These are phyloP conservation scores for Pristionchus exspectatus DNA, from an alignment of 2,888 invertebrate genomes.

Conservation along the genomic window DNA sequence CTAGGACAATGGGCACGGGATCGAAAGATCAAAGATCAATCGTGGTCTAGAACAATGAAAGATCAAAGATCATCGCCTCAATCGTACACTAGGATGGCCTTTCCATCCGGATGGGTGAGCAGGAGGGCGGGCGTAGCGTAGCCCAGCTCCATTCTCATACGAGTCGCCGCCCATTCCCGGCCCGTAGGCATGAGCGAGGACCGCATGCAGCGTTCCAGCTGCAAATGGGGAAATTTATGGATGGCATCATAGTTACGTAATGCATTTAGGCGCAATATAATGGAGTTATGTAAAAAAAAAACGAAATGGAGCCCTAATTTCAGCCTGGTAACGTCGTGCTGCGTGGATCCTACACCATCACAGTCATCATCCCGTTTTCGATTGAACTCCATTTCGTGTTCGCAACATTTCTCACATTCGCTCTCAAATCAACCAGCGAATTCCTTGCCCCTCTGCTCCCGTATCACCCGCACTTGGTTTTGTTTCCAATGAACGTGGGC, in stretches of 20 bases:
- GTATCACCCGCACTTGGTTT: no score
- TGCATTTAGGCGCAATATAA: not conserved
- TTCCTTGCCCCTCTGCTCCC: no score
- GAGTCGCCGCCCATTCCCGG: conserved; percentile 60
- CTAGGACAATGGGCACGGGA: not conserved
- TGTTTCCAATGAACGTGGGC: no score
- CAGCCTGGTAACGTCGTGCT: no score
- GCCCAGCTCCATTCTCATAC: conserved; percentile 59
- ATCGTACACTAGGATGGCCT: conserved; percentile 21
- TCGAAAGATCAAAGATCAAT: not conserved
- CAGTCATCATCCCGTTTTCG: no score
- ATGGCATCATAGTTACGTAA: not conserved
- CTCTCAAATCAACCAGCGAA: no score
- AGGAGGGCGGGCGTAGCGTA: conserved; percentile 61
- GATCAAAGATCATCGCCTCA: not conserved
- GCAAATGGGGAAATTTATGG: conserved; percentile 24
- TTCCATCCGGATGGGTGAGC: not conserved
- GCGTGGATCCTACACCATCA: no score
- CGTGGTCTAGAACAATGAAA: not conserved
- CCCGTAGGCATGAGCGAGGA: conserved; percentile 60
- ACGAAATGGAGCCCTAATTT: no score
- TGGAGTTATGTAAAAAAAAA: no score
- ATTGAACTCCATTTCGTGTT: no score
- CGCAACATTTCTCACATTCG: no score
- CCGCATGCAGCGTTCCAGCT: conserved; percentile 61